Evolutionary conservation across 2,113 vertebrate species (phyloP).

Genomic region (Onychostoma macrolepis): DNA sequence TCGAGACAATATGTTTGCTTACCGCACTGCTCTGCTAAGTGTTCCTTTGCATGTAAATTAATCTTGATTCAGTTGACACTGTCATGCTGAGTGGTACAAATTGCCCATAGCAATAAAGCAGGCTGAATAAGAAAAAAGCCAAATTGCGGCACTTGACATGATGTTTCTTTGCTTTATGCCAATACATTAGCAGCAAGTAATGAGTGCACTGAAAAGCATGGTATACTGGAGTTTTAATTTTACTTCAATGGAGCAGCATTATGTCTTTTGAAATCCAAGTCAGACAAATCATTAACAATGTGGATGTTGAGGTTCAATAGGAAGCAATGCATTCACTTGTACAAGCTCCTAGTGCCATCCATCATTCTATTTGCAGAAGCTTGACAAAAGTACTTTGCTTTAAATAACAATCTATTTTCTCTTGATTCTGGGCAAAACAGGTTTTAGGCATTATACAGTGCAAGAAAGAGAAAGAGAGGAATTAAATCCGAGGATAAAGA

Average conservation of each 20-base stretch:
- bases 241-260: conserved; percentile 92
- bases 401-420: conserved; percentile 95
- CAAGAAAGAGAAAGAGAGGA: conserved; percentile 66
- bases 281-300: conserved; percentile 94
- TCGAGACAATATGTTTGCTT: conserved; percentile 97
- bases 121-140: conserved; percentile 87
- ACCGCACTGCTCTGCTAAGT: conserved; percentile 96
- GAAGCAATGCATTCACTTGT: conserved; percentile 88
- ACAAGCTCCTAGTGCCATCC: conserved; percentile 84
- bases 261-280: conserved; percentile 88
- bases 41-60: conserved; percentile 99
- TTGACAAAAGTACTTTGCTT: conserved; percentile 96
- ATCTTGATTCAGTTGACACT: conserved; percentile 99
- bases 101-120: conserved; percentile 99
- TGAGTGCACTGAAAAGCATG: conserved; percentile 98
- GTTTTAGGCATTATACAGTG: conserved; percentile 91
- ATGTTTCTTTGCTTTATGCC: conserved; percentile 98
- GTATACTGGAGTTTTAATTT: conserved; percentile 99
- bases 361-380: conserved; percentile 98
- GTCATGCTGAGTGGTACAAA: conserved; percentile 99
- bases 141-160: conserved; percentile 97
- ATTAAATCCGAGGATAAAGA: conserved; percentile 42
- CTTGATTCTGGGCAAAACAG: conserved; percentile 88
- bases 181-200: conserved; percentile 97
- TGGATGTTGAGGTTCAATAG: conserved; percentile 93